Base-by-base conservation (phyloP, 2,797 vertebrate species). In the Geotrypetes seraphini region DNA sequence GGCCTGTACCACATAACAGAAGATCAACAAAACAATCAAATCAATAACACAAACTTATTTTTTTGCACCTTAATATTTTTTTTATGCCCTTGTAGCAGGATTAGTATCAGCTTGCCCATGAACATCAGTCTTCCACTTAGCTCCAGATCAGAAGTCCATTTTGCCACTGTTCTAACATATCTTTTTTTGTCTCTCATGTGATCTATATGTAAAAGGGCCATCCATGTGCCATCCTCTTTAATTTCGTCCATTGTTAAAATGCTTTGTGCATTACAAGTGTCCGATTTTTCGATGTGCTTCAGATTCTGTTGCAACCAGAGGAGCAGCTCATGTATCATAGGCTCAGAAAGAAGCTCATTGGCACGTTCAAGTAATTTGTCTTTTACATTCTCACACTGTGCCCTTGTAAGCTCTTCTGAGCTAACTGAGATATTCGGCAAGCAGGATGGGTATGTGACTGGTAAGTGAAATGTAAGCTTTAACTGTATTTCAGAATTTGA, bases 121-220 rank as follows among this genome's bases (percentile, higher is more conserved):
- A 91, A 77, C 47, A 85, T 78, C 61, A 91, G 53, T 63, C 69
- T 81, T 62, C 81, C 87, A 23, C 65, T 63, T 50, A 92, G 79
- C 35, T 67, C 75, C 52, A 90, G 68, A 44, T 82, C 57, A 18
- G 66, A 59, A 34, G 68, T 73, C 88, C 88, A 92, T 57, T 73
- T 82, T 70, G 83, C 69, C 64, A 91, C 55, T 11, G 71, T 76
- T 50, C 48, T 72, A 29, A 84, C 9, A 8, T 90, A 92, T 55
- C 73, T 86, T 23, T 47, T 62, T 50, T 56, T 80, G 3, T 84
- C 83, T 53, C 87, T 75, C 72, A 92, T 91, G 60, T 92, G 89
- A 58, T 92, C 86, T 58, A 92, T 63, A 55, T 53, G 72, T 57
- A 91, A 50, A 35, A 90, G 78, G 3, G 73, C 47, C 15, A 63